phyloP scores from a whole-genome alignment of 2,888 invertebrate species.

The Leptopilina myrica region DNA sequence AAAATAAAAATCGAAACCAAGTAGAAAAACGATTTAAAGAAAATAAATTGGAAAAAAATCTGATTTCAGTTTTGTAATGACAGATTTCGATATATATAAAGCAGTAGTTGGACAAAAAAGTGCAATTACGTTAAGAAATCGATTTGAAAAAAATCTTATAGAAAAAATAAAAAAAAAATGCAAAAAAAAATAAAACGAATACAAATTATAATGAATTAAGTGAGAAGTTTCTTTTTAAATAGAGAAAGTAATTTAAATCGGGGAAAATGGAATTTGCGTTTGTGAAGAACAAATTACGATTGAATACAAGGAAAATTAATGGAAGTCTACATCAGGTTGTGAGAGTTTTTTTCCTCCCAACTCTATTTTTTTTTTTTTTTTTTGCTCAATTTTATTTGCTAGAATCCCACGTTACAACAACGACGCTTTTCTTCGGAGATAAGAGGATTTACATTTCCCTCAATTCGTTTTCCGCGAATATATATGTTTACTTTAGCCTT shows the following conservation, averaged over 20 bases:
- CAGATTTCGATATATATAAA: too few species aligned
- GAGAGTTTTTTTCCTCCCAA: too few species aligned
- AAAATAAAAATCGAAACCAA: too few species aligned
- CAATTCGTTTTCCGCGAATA: neutral
- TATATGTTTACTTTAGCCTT: slow-evolving; percentile 3
- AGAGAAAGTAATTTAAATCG: neutral
- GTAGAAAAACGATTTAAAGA: too few species aligned
- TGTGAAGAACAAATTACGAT: neutral
- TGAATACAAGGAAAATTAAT: slow-evolving; percentile 16
- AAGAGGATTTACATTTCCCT: neutral
- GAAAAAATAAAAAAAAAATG: neutral
- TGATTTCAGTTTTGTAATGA: too few species aligned
- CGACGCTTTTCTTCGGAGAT: neutral
- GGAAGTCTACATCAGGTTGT: neutral
- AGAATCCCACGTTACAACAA: neutral
- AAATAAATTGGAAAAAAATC: too few species aligned
- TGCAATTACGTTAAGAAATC: neutral
- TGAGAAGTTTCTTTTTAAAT: neutral
- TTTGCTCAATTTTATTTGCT: neutral
- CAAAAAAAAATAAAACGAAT: neutral
- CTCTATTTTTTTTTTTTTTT: neutral
- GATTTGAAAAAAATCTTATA: neutral
- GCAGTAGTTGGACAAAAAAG: neutral
- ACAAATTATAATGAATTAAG: neutral
- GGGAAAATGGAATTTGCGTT: neutral